phyloP scores from a whole-genome alignment of 2,113 vertebrate species.

The Ceyx margarethae region DNA sequence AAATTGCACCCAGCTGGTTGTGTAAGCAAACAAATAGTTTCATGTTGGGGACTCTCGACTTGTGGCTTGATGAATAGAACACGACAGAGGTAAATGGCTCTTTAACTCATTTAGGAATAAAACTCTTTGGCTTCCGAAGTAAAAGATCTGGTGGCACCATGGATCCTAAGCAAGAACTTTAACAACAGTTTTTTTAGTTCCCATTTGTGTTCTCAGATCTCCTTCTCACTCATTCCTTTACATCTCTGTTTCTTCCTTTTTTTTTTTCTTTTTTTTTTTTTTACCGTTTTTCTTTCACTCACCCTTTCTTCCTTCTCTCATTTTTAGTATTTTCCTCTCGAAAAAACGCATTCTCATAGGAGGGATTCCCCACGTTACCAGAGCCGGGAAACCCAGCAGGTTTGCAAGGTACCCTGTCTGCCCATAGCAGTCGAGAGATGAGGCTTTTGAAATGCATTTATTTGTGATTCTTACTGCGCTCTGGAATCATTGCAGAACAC shows the following conservation, averaged over 20 bases:
- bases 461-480: neutral
- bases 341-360: neutral
- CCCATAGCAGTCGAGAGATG: neutral
- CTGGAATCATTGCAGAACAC: neutral
- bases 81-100: conserved; percentile 95
- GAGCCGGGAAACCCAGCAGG: neutral
- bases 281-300: neutral
- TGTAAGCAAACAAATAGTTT: conserved; percentile 98
- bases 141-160: conserved; percentile 73
- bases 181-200: conserved; percentile 71
- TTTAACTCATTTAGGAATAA: conserved; percentile 92
- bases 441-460: neutral
- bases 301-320: rapidly evolving
- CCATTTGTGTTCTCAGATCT: neutral
- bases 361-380: neutral
- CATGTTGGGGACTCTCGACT: conserved; percentile 89
- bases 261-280: no score
- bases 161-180: conserved; percentile 66
- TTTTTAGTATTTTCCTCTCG: neutral
- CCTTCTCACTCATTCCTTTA: neutral
- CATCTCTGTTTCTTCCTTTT: neutral
- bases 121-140: conserved; percentile 81
- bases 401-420: neutral
- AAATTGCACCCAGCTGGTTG: conserved; percentile 97
- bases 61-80: conserved; percentile 95